Base-by-base conservation (phyloP, 2,888 invertebrate species). In the Lamproptera curius region DNA sequence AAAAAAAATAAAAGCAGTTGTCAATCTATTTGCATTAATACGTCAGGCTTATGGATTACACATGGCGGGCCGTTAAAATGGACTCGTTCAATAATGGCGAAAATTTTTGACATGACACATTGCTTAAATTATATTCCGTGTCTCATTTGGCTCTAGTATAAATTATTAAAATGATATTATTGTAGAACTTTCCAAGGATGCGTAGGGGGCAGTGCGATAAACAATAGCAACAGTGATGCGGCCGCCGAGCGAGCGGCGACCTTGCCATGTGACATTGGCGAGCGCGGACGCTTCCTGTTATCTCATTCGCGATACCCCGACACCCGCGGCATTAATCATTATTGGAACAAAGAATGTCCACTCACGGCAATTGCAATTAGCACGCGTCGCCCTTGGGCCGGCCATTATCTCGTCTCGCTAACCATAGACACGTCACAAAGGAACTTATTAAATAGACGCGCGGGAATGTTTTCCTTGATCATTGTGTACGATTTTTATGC, bases 341-440 rank as follows among this genome's bases (percentile, higher is more conserved):
- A 84, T 79, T 82, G 81, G 76, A 87, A 86, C 86, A 87, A 87
- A 87, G 86, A 86, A 80, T 85, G 85, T 83, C 84, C 86, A 86
- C 85, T 85, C 82, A 77, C 81, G 79, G 83, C 81, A 84, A 83
- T 85, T 77, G 78, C 81, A 85, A 86, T 87, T 84, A 86, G 77
- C 82, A 80, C 84, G 81, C 76, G 74, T 66, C 57, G 76, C 57
- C 76, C 76, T 71, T 74, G 71, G 52, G 55, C 61, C 59, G 62
- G 63, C 68, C 69, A 70, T 73, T 76, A 73, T 75, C 74, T 73
- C 69, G 70, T 60, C 73, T 70, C 75, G 71, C 72, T 70, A 73
- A 71, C 76, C 72, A 76, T 70, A 64, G 59, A 59, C 53, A 72
- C 80, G 81, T 81, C 81, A 84, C 80, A 84, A 83, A 79, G 74